Percentiles rank a stretch among this genome's conserved stretches.
These are phyloP conservation scores for Upupa epops DNA, from an alignment of 2,113 vertebrate species.

Conservation along the genomic window DNA sequence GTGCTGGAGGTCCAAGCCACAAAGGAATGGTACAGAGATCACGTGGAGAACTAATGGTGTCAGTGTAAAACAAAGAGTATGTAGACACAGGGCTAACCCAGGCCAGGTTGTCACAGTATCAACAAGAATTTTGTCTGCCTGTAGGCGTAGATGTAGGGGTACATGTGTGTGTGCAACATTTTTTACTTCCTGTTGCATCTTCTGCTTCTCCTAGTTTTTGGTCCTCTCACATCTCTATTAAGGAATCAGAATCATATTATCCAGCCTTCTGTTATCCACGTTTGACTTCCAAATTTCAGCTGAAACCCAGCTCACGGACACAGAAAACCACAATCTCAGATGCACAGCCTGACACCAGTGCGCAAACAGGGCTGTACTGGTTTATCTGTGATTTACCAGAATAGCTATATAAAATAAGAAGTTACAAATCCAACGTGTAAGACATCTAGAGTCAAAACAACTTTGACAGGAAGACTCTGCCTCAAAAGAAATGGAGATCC, in stretches of 20 bases:
- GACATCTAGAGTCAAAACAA: not conserved
- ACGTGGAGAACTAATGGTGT: not conserved
- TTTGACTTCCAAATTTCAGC: not conserved
- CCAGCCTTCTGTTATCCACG: not conserved
- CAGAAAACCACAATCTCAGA: not conserved
- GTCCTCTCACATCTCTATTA: not conserved
- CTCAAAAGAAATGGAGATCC: not conserved
- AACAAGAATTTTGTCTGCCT: not conserved
- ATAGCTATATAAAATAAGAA: not conserved
- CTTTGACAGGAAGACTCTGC: not conserved
- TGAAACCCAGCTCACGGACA: not conserved
- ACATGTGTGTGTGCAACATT: fast-evolving
- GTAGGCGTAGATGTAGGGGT: not conserved
- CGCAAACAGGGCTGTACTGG: not conserved
- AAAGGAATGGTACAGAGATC: not conserved
- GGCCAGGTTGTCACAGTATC: not conserved
- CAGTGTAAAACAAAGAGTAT: not conserved
- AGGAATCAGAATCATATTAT: not conserved
- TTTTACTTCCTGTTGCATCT: not conserved
- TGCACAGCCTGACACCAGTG: not conserved
- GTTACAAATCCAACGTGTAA: not conserved
- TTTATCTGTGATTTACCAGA: not conserved
- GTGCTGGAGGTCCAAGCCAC: not conserved
- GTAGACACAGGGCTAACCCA: not conserved
- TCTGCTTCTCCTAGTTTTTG: not conserved